Base-by-base conservation (phyloP, 2,888 invertebrate species). In the Eupithecia inturbata region DNA sequence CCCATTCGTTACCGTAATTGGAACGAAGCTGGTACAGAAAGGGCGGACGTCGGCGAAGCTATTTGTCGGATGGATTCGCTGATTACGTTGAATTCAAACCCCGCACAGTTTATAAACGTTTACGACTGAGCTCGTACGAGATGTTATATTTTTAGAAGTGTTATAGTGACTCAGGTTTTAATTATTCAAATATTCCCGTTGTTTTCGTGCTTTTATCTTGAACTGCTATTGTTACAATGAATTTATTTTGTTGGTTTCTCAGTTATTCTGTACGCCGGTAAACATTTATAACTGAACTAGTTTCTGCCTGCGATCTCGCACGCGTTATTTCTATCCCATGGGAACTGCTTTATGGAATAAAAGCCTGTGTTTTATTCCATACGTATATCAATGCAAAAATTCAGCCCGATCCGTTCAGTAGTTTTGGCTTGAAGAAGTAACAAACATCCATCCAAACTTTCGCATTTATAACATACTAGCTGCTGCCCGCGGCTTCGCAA, bases 11-110 rank as follows among this genome's bases (percentile, higher is more conserved):
- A 66, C 26, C 36, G 12, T 39, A 22, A 66, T 66, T 22, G 66
- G 14, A 66, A 22, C 10, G 60, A 63, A 63, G 19, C 9, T 33
- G 39, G 36, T 39, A 3, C 6, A 7, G 66, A 66, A 60, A 67
- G 67, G 63, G 69, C 67, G 67, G 53, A 71, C 22, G 49, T 28
- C 68, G 22, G 60, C 62, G 26, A 70, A 70, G 31, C 75, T 60
- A 70, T 75, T 75, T 70, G 64, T 68, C 41, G 57, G 67, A 70
- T 63, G 63, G 67, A 33, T 70, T 75, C 67, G 28, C 62, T 67
- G 71, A 68, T 73, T 70, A 64, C 41, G 19, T 57, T 39, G 39
- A 26, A 69, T 68, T 41, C 33, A n/a, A 31, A 12, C 31, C 57
- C 60, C 31, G 60, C 60, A 62, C 45, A 49, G 63, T 66, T 66